These are phyloP conservation scores for Pachliopta kotzebuea DNA, from an alignment of 2,888 invertebrate genomes.

Conservation along the genomic window DNA sequence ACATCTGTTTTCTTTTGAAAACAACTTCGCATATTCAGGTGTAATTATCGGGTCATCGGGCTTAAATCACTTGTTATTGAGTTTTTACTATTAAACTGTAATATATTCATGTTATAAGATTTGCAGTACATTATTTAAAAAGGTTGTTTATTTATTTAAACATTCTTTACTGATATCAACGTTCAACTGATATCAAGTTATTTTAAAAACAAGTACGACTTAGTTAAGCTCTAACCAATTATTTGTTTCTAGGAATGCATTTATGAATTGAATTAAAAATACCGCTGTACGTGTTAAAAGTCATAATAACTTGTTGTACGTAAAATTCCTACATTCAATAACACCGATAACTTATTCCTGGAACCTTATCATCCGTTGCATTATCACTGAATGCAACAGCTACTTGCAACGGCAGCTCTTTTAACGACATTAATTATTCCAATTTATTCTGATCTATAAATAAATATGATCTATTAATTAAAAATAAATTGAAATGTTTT, in stretches of 20 bases:
- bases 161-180: too few species aligned
- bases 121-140: too few species aligned
- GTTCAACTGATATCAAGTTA: too few species aligned
- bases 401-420: not conserved
- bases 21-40: too few species aligned
- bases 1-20: too few species aligned
- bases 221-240: constrained; percentile 18
- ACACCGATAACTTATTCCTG: constrained; percentile 10
- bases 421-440: constrained; percentile 1
- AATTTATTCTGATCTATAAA: constrained; percentile 1
- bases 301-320: constrained; percentile 11
- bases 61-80: too few species aligned
- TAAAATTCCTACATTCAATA: constrained; percentile 17
- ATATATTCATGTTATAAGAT: too few species aligned
- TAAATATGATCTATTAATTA: constrained; percentile 4
- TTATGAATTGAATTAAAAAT: constrained; percentile 1
- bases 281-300: constrained; percentile 11
- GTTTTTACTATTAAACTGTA: too few species aligned
- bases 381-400: constrained; percentile 13
- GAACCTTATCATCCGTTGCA: constrained; percentile 19
- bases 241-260: constrained; percentile 20
- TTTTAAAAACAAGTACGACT: not conserved
- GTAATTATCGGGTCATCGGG: too few species aligned
- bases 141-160: too few species aligned
- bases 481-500: not conserved